A percentile compares a stretch with the other conserved stretches of the same genome.
Evolutionary conservation across 2,113 vertebrate genomes (phyloP).

Genomic region (Orycteropus afer): DNA sequence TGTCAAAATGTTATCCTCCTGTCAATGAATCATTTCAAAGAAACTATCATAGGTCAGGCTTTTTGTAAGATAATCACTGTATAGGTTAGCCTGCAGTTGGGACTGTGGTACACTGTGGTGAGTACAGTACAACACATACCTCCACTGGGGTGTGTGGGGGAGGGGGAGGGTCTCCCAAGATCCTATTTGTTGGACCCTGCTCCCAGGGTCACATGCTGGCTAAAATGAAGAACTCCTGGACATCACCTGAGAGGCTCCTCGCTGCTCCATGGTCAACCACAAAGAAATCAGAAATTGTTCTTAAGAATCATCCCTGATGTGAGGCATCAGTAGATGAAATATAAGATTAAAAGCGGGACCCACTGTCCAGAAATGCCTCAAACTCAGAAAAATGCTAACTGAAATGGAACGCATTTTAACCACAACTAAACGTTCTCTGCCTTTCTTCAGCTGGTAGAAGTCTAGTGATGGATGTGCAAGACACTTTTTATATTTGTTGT

Average conservation of each 20-base stretch:
- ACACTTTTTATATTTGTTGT: constrained; percentile 22
- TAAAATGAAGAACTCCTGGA: fast-evolving
- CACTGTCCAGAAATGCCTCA: neutral
- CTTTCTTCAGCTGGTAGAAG: constrained; percentile 23
- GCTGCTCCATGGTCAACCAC: neutral
- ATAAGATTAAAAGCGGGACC: neutral
- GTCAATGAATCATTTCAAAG: neutral
- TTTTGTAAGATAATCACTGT: neutral
- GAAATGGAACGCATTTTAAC: constrained; percentile 28
- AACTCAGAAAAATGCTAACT: constrained; percentile 29
- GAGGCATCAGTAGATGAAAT: neutral
- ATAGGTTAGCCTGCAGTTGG: too few species aligned
- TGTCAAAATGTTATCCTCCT: neutral
- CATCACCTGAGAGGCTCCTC: fast-evolving
- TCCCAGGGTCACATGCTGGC: too few species aligned
- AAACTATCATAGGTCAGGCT: neutral
- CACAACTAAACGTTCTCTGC: constrained; percentile 14
- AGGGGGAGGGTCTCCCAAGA: neutral
- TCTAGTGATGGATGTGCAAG: neutral
- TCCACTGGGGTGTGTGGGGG: fast-evolving
- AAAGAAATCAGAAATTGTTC: neutral
- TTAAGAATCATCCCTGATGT: neutral
- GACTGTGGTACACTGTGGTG: neutral
- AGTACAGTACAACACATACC: fast-evolving
- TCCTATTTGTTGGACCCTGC: too few species aligned